Evolutionary conservation across 2,113 vertebrate genomes (phyloP).

Genomic region (Cryptotis parvus): DNA sequence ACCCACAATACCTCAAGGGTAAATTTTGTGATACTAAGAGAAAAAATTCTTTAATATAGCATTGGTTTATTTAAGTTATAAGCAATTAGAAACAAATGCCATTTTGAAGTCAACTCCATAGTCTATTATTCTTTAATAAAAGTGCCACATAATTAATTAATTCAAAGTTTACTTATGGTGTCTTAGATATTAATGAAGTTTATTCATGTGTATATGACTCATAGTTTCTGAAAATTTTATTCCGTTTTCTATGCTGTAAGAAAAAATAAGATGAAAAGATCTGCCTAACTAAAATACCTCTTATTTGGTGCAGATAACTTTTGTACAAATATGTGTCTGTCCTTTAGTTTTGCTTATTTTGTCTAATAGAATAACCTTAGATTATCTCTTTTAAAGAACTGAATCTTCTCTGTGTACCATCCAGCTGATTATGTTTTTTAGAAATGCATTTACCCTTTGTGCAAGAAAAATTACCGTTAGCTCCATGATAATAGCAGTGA

Average conservation of each 20-base stretch:
- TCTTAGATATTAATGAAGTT: slow-evolving; percentile 57
- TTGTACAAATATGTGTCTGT: neutral
- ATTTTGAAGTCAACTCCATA: neutral
- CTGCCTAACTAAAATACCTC: neutral
- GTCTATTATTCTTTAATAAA: slow-evolving; percentile 57
- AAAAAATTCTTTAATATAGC: slow-evolving; percentile 25
- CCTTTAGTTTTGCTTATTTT: slow-evolving; percentile 25
- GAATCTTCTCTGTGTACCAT: slow-evolving; percentile 31
- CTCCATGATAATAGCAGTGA: slow-evolving; percentile 65
- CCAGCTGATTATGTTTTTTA: slow-evolving; percentile 60
- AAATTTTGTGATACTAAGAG: neutral
- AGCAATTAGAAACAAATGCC: slow-evolving; percentile 34
- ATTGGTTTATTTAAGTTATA: slow-evolving; percentile 48
- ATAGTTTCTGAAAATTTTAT: slow-evolving; percentile 42
- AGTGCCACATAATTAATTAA: slow-evolving; percentile 54
- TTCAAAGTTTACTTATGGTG: slow-evolving; percentile 43
- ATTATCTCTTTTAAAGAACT: slow-evolving; percentile 49
- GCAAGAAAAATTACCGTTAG: slow-evolving; percentile 71
- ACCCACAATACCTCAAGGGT: neutral
- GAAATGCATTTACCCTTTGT: slow-evolving; percentile 64
- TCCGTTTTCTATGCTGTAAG: neutral
- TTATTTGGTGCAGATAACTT: neutral
- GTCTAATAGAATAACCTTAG: slow-evolving; percentile 30
- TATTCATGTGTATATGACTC: neutral
- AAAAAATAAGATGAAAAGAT: neutral